Evolutionary conservation across 2,888 invertebrate genomes (phyloP).

Genomic region (Drosophila robusta): DNA sequence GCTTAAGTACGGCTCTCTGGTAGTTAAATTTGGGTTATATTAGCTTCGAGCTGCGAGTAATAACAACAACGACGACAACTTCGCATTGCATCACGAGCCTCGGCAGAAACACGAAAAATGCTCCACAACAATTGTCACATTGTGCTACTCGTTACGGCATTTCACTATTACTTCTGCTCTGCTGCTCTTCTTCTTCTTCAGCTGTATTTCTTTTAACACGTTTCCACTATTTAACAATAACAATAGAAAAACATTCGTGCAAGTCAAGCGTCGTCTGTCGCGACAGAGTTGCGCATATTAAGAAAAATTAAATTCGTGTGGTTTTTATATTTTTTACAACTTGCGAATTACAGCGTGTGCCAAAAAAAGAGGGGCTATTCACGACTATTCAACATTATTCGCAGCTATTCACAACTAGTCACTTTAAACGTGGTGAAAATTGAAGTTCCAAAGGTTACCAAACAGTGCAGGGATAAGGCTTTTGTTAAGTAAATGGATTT

Average conservation of each 20-base stretch:
- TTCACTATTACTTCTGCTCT: slow-evolving; percentile 43
- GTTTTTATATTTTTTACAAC: slow-evolving; percentile 14
- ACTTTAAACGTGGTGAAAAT: slow-evolving; percentile 19
- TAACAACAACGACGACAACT: neutral
- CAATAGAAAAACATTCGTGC: slow-evolving; percentile 42
- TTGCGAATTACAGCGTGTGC: slow-evolving; percentile 31
- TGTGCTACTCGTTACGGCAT: slow-evolving; percentile 63
- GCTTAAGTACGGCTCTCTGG: slow-evolving; percentile 8
- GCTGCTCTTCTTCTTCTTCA: slow-evolving; percentile 3
- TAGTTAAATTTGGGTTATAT: slow-evolving; percentile 30
- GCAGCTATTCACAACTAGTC: slow-evolving; percentile 18
- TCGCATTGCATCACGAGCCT: slow-evolving; percentile 45
- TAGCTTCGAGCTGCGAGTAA: slow-evolving; percentile 5
- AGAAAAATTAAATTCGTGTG: slow-evolving; percentile 46
- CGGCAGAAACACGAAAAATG: slow-evolving; percentile 23
- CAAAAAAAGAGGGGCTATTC: slow-evolving; percentile 8
- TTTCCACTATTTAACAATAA: slow-evolving; percentile 48
- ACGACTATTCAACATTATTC: slow-evolving; percentile 6
- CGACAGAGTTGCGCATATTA: slow-evolving; percentile 39
- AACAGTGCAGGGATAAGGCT: neutral
- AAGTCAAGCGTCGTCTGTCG: slow-evolving; percentile 16
- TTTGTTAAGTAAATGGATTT: slow-evolving; percentile 5
- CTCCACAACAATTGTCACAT: slow-evolving; percentile 71
- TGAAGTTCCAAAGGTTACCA: slow-evolving; percentile 8
- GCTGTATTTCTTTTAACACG: slow-evolving; percentile 20